phyloP scores from a whole-genome alignment of 2,113 vertebrate species.

The Etia nguti region DNA sequence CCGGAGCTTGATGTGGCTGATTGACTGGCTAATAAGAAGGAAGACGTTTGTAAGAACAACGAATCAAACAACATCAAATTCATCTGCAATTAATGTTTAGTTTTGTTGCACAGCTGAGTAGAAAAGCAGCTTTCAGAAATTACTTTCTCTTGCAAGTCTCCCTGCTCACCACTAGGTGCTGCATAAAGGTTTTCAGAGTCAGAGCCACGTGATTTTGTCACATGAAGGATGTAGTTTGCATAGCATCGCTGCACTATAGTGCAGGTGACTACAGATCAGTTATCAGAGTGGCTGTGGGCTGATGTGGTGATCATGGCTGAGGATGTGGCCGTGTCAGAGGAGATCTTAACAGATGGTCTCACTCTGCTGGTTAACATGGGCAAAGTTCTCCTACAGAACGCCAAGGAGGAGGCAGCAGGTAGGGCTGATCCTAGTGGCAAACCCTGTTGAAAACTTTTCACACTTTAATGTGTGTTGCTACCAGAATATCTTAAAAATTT shows the following conservation, averaged over 20 bases:
- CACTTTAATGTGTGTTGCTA: neutral
- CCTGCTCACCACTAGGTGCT: neutral
- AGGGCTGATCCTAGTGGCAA: neutral
- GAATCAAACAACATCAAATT: neutral
- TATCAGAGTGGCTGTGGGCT: neutral
- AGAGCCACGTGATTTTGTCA: neutral
- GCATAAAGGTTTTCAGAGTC: neutral
- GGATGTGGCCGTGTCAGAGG: neutral
- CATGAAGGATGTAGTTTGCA: neutral
- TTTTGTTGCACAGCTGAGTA: neutral
- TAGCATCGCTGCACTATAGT: neutral
- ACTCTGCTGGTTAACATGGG: conserved; percentile 22
- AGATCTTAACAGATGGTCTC: conserved; percentile 10
- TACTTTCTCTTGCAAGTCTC: neutral
- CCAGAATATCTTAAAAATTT: neutral
- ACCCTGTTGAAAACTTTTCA: neutral
- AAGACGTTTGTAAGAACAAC: neutral
- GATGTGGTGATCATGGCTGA: conserved; percentile 26
- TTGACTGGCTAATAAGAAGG: neutral
- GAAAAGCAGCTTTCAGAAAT: neutral
- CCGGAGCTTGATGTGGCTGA: neutral
- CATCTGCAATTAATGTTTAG: neutral
- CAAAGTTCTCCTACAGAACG: conserved; percentile 18
- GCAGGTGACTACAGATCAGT: neutral
- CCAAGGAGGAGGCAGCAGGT: conserved; percentile 45